These are phyloP conservation scores for Pseudochirops corinnae DNA, from an alignment of 2,797 vertebrate species.

Conservation along the genomic window DNA sequence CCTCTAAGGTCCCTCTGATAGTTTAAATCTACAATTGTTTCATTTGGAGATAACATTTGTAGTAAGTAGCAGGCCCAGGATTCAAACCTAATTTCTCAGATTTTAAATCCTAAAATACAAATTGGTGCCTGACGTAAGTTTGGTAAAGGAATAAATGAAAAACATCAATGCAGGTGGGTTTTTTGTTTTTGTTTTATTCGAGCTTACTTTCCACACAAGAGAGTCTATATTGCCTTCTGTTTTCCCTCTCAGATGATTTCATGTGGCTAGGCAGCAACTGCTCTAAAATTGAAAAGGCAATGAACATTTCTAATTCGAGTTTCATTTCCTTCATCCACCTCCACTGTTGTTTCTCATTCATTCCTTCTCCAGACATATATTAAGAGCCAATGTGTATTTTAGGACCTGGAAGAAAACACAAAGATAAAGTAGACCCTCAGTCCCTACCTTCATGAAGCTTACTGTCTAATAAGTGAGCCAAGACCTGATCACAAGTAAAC, in stretches of 20 bases:
- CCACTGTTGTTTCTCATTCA: neutral
- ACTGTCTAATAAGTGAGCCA: neutral
- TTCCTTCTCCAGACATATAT: neutral
- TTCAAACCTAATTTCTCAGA: neutral
- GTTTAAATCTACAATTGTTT: neutral
- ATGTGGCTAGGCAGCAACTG: neutral
- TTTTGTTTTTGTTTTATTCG: neutral
- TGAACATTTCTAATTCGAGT: neutral
- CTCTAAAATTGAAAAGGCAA: neutral
- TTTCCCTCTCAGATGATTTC: neutral
- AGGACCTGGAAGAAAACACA: neutral
- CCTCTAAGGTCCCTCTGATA: neutral
- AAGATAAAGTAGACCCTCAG: neutral
- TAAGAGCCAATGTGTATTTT: neutral
- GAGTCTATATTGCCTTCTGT: slow-evolving; percentile 1
- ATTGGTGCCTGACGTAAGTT: neutral
- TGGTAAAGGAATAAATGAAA: neutral
- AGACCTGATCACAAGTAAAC: neutral
- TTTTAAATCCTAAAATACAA: neutral
- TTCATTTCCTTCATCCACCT: neutral
- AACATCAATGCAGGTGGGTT: neutral
- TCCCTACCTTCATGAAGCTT: neutral
- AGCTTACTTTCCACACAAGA: neutral
- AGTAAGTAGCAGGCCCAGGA: neutral
- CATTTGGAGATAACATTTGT: neutral